Percentiles rank a stretch among this genome's conserved stretches.
phyloP scores from a whole-genome alignment of 2,888 invertebrate species.

The Oxytorus armatus region DNA sequence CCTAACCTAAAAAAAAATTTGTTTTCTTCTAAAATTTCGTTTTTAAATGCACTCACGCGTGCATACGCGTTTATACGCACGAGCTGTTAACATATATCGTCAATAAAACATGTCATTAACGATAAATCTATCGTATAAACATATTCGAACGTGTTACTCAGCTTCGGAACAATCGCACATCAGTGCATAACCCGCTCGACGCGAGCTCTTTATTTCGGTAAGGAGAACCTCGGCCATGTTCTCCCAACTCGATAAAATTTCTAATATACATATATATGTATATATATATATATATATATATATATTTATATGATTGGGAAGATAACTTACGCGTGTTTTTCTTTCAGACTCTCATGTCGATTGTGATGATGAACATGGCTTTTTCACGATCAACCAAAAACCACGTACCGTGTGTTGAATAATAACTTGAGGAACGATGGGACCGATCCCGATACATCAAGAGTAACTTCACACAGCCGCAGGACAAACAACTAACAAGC shows the following conservation, averaged over 20 bases:
- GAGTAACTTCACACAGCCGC: conserved; percentile 75
- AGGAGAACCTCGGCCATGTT: conserved; percentile 57
- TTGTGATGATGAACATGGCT: conserved; percentile 21
- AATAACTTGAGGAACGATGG: conserved; percentile 33
- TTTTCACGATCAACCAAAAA: conserved; percentile 35
- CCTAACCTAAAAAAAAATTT: conserved; percentile 59
- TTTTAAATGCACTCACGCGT: neutral
- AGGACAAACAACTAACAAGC: conserved; percentile 74
- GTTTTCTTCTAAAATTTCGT: neutral
- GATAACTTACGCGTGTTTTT: conserved; percentile 59
- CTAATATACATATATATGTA: neutral
- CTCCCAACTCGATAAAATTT: conserved; percentile 30
- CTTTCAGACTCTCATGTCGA: conserved; percentile 21
- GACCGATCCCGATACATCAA: conserved; percentile 73
- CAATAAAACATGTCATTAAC: conserved; percentile 7
- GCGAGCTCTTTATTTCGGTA: conserved; percentile 30
- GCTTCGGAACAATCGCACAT: conserved; percentile 27
- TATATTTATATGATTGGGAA: neutral
- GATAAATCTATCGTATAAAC: conserved; percentile 9
- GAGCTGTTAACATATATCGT: neutral
- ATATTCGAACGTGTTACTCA: conserved; percentile 47
- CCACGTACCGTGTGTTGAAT: conserved; percentile 41
- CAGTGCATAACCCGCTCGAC: conserved; percentile 3
- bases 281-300: neutral
- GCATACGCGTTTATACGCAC: neutral